Evolutionary conservation across 64 coral and sea anemone genomes (phyloP).

Genomic region (Trachythela sp.): DNA sequence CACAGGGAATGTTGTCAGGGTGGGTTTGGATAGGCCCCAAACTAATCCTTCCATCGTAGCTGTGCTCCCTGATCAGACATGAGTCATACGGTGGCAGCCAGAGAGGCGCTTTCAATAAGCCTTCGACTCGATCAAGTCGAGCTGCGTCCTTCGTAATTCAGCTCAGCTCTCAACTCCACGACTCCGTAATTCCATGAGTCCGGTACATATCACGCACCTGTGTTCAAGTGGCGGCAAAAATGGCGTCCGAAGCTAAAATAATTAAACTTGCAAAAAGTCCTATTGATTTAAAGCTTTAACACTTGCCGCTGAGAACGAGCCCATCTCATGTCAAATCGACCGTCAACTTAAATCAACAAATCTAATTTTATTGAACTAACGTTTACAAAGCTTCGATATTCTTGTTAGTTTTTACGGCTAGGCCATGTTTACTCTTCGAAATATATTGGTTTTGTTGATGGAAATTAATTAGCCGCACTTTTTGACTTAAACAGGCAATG

Average conservation of each 20-base stretch:
- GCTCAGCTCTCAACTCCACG: too few species aligned
- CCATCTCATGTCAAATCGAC: not conserved
- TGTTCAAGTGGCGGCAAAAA: not conserved
- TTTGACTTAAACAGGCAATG: not conserved
- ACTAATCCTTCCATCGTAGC: too few species aligned
- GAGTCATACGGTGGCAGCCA: too few species aligned
- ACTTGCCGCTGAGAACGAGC: not conserved
- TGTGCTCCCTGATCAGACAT: too few species aligned
- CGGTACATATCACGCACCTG: too few species aligned
- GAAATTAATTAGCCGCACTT: not conserved
- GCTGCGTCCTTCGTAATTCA: too few species aligned
- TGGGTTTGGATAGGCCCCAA: too few species aligned
- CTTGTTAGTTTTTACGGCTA: not conserved
- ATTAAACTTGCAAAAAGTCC: not conserved
- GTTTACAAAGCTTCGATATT: not conserved
- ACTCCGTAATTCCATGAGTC: too few species aligned
- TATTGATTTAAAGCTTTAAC: not conserved
- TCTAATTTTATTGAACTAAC: not conserved
- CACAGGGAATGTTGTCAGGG: too few species aligned
- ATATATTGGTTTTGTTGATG: constrained; percentile 6
- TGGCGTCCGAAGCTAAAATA: not conserved
- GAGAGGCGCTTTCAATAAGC: too few species aligned
- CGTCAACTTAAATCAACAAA: not conserved
- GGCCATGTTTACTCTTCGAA: not conserved
- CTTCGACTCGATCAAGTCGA: too few species aligned